Evolutionary conservation across 92 coral and sea anemone genomes (phyloP).

Genomic region (Zoanthus solanderi): DNA sequence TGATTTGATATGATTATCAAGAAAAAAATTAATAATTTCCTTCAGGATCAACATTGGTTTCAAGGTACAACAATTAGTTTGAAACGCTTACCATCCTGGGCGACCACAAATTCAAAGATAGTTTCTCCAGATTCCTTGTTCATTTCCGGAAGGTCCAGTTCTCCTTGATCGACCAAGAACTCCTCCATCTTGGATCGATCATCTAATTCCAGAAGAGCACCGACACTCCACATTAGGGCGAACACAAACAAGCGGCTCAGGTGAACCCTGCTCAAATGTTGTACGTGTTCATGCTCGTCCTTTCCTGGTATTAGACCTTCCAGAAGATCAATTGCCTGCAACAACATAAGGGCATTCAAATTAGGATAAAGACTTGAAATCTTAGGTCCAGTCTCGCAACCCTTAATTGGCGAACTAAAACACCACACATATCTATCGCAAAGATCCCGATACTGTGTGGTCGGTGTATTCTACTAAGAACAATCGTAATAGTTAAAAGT

Average conservation of each 20-base stretch:
- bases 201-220: slow-evolving; percentile 85
- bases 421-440: too few species aligned
- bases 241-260: slow-evolving; percentile 81
- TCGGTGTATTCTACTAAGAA: too few species aligned
- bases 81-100: slow-evolving; percentile 63
- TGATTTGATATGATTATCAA: background rate
- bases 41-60: background rate
- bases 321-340: slow-evolving; percentile 80
- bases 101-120: slow-evolving; percentile 90
- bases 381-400: too few species aligned
- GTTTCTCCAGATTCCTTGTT: slow-evolving; percentile 75
- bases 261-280: slow-evolving; percentile 65
- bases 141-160: slow-evolving; percentile 71
- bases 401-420: background rate
- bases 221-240: slow-evolving; percentile 94
- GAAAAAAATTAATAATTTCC: background rate
- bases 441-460: too few species aligned
- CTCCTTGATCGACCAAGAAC: slow-evolving; percentile 73
- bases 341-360: background rate
- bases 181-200: slow-evolving; percentile 92
- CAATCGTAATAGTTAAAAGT: too few species aligned
- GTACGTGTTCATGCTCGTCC: slow-evolving; percentile 80
- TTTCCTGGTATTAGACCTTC: slow-evolving; percentile 86
- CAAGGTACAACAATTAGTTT: background rate
- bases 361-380: background rate